Conservation (phyloP, 2,888 invertebrate genomes). For the Cheilosia variabilis region DNA sequence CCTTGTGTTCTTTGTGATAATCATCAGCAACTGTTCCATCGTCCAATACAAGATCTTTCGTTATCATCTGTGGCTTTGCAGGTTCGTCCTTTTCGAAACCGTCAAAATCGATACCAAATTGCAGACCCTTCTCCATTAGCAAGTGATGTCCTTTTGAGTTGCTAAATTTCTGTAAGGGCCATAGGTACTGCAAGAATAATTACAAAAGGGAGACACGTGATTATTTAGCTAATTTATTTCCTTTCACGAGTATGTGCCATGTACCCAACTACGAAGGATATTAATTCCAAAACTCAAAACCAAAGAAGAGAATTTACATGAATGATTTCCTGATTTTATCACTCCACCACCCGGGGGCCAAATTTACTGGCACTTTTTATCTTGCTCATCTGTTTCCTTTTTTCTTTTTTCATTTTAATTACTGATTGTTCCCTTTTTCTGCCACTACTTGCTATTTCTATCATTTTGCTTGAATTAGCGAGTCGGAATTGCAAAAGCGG, state of each 20-base stretch:
- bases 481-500: slow-evolving; percentile 42
- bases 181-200: slow-evolving; percentile 87
- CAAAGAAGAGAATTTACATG: slow-evolving; percentile 51
- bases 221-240: slow-evolving; percentile 1
- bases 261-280: slow-evolving; percentile 36
- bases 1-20: slow-evolving; percentile 26
- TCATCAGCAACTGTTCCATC: slow-evolving; percentile 61
- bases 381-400: slow-evolving; percentile 12
- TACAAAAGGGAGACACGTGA: slow-evolving; percentile 37
- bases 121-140: slow-evolving; percentile 84
- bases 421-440: slow-evolving; percentile 55
- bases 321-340: slow-evolving; percentile 48
- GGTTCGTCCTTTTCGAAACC: slow-evolving; percentile 82
- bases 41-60: slow-evolving; percentile 75
- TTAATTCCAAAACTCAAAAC: slow-evolving; percentile 45
- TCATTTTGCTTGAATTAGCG: slow-evolving; percentile 61
- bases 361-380: slow-evolving; percentile 15
- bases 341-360: not conserved
- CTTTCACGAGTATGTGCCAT: not conserved
- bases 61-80: slow-evolving; percentile 77
- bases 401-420: slow-evolving; percentile 57
- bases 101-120: slow-evolving; percentile 83
- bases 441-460: slow-evolving; percentile 42
- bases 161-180: slow-evolving; percentile 91
- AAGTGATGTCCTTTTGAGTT: slow-evolving; percentile 90